Conservation (phyloP, 1,140 invertebrate species). For the Drosophila triauraria region DNA sequence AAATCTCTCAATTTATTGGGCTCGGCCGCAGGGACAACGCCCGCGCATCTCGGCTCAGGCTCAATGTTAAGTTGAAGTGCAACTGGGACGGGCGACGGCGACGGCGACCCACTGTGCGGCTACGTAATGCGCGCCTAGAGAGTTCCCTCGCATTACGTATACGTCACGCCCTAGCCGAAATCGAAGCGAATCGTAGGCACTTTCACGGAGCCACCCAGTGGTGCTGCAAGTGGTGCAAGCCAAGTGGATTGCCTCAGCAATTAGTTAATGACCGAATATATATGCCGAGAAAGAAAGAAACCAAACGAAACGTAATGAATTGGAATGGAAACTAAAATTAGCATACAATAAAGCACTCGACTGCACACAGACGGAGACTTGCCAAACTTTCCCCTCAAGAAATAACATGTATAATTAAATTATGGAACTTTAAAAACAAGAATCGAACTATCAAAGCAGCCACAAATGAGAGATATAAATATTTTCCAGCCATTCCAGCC, state of each 20-base stretch:
- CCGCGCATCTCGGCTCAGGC: conserved; percentile 13
- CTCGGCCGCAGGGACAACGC: conserved; percentile 65
- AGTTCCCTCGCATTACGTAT: conserved; percentile 40
- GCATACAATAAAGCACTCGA: conserved; percentile 76
- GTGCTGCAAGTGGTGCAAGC: conserved; percentile 37
- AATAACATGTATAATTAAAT: conserved; percentile 2
- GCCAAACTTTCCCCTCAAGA: conserved; percentile 18
- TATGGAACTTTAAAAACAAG: neutral
- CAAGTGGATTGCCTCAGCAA: conserved; percentile 74
- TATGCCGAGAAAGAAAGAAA: conserved; percentile 71
- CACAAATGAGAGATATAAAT: neutral
- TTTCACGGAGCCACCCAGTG: conserved; percentile 51
- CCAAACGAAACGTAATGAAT: conserved; percentile 34
- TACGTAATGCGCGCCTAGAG: conserved; percentile 49
- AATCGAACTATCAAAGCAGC: neutral
- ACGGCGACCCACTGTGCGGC: conserved; percentile 64
- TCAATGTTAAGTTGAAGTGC: conserved; percentile 81
- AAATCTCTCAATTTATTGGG: conserved; percentile 28
- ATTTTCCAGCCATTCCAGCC: conserved; percentile 7
- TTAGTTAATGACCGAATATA: conserved; percentile 83
- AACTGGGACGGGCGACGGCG: conserved; percentile 24
- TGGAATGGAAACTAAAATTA: conserved; percentile 66
- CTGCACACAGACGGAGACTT: conserved; percentile 61
- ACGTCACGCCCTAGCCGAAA: conserved; percentile 36
- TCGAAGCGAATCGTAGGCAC: conserved; percentile 36